phyloP scores from a whole-genome alignment of 1,140 invertebrate species.

The Neodiprion lecontei region DNA sequence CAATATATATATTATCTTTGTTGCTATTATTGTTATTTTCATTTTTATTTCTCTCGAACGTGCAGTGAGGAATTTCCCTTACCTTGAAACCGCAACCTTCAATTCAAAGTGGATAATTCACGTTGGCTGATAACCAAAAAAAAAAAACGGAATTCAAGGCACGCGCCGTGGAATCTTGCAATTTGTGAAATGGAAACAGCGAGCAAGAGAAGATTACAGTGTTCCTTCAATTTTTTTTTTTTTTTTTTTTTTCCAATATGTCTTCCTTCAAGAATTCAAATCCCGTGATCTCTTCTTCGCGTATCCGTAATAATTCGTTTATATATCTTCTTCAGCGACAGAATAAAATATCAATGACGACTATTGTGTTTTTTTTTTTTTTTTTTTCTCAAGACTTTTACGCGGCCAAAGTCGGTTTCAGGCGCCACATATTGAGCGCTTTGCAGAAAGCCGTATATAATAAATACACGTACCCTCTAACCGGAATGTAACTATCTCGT shows the following conservation, averaged over 20 bases:
- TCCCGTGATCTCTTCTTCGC: neutral
- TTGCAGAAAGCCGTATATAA: too few relatives aligned
- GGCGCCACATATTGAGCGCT: neutral
- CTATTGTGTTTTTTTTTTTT: neutral
- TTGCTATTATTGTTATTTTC: too few relatives aligned
- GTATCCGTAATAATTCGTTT: neutral
- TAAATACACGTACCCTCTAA: too few relatives aligned
- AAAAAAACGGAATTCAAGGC: neutral
- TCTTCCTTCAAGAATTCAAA: neutral
- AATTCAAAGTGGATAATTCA: neutral
- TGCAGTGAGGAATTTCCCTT: neutral
- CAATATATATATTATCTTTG: too few relatives aligned
- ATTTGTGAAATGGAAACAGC: constrained; percentile 17
- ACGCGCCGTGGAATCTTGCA: constrained; percentile 16
- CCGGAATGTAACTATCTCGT: too few relatives aligned
- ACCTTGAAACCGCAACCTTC: neutral
- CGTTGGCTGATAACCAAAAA: neutral
- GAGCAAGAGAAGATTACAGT: constrained; percentile 15
- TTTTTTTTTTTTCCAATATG: constrained; percentile 9
- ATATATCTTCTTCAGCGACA: too few relatives aligned
- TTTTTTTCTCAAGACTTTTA: neutral
- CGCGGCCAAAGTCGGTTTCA: neutral
- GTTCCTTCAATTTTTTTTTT: constrained; percentile 13
- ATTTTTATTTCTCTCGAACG: too few relatives aligned
- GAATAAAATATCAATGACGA: too few relatives aligned